Evolutionary conservation across 2,888 invertebrate genomes (phyloP).

Genomic region (Ophion obscuratus): DNA sequence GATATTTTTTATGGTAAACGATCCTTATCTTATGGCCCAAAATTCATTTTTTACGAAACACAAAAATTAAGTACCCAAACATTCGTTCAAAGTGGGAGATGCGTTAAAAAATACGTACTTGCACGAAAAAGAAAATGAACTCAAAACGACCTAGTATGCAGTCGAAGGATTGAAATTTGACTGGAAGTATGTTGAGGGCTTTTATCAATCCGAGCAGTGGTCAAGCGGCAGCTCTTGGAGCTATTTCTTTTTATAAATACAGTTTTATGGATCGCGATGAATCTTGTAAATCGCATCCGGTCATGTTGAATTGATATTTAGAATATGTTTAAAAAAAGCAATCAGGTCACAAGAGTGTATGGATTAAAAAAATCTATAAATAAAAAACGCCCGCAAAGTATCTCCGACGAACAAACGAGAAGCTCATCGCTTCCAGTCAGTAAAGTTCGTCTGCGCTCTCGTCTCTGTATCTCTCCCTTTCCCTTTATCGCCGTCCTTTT

Average conservation of each 20-base stretch:
- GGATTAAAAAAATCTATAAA: conserved; percentile 32
- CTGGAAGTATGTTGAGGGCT: too few relatives aligned
- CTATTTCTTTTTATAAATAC: not conserved
- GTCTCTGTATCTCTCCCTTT: conserved; percentile 28
- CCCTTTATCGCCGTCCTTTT: conserved; percentile 1
- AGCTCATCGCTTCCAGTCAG: conserved; percentile 64
- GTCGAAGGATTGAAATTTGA: too few relatives aligned
- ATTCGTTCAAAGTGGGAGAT: too few relatives aligned
- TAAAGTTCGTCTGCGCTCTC: conserved; percentile 53
- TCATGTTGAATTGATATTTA: conserved; percentile 48
- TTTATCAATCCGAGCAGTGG: too few relatives aligned
- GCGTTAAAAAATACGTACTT: too few relatives aligned
- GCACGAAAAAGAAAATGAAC: too few relatives aligned
- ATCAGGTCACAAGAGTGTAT: conserved; percentile 38
- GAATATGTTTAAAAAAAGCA: conserved; percentile 52
- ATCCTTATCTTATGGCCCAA: too few relatives aligned
- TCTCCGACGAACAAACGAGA: conserved; percentile 42
- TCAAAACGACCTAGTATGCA: too few relatives aligned
- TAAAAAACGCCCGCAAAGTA: conserved; percentile 30
- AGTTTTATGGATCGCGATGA: not conserved
- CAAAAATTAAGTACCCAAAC: too few relatives aligned
- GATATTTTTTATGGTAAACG: too few relatives aligned
- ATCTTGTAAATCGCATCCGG: not conserved
- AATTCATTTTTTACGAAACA: too few relatives aligned
- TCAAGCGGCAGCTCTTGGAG: not conserved